Evolutionary conservation across 2,888 invertebrate species (phyloP).

Genomic region (Metallyticus violacea): DNA sequence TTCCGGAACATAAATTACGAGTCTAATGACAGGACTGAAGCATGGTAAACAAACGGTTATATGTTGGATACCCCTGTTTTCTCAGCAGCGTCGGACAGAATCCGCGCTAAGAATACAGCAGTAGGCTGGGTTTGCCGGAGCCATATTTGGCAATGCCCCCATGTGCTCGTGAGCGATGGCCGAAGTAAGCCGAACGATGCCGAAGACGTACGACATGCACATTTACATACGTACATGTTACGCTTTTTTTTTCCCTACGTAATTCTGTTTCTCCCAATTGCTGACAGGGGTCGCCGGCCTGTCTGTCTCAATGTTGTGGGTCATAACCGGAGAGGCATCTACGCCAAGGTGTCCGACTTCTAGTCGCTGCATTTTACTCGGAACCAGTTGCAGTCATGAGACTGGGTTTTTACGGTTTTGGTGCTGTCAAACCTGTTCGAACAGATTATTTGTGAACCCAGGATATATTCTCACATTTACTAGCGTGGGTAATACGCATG

Average conservation of each 20-base stretch:
- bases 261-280: not conserved
- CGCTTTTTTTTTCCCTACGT: not conserved
- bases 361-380: no score
- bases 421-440: not conserved
- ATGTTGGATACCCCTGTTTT: not conserved
- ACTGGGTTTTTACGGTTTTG: no score
- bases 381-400: no score
- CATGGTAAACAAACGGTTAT: not conserved
- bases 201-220: not conserved
- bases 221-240: no score
- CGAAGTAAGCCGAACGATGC: not conserved
- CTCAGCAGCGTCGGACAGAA: not conserved
- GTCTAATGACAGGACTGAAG: no score
- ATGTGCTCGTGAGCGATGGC: not conserved
- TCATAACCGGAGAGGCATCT: not conserved
- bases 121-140: not conserved
- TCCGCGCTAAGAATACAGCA: constrained; percentile 13
- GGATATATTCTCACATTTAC: not conserved
- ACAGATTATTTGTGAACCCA: not conserved
- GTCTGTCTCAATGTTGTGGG: not conserved
- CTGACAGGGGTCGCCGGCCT: not conserved
- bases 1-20: no score
- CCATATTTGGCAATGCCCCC: constrained; percentile 20
- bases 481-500: not conserved
- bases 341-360: not conserved